Conservation (phyloP, 2,797 vertebrate genomes). For the Siniperca scherzeri region DNA sequence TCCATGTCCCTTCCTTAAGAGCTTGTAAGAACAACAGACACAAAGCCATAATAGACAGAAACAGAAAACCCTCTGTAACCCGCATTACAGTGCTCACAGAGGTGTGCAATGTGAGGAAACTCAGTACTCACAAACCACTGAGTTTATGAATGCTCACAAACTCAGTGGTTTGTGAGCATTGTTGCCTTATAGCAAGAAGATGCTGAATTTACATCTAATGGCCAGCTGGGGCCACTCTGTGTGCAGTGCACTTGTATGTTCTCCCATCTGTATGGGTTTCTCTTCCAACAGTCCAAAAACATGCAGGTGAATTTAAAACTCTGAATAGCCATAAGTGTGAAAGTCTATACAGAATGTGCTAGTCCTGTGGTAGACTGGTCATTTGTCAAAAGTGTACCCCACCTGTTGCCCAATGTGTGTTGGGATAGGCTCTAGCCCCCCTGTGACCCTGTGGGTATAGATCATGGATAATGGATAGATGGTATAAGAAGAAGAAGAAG, state of each 20-base stretch:
- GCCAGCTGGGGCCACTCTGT: neutral
- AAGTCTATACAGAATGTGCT: neutral
- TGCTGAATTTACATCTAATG: neutral
- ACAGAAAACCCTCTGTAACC: neutral
- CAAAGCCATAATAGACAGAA: neutral
- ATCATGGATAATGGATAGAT: too few relatives aligned
- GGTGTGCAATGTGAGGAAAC: neutral
- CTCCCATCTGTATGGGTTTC: neutral
- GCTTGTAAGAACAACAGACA: constrained; percentile 22
- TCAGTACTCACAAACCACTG: too few relatives aligned
- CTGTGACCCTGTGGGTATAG: too few relatives aligned
- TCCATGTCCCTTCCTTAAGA: constrained; percentile 24
- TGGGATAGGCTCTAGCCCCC: too few relatives aligned
- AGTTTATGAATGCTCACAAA: neutral
- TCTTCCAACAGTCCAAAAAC: neutral
- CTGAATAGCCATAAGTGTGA: neutral
- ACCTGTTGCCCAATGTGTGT: neutral
- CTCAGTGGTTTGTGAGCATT: neutral
- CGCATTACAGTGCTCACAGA: neutral
- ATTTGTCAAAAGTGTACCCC: too few relatives aligned
- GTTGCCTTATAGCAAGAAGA: neutral
- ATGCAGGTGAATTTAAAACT: neutral
- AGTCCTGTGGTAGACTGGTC: neutral
- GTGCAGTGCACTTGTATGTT: neutral
- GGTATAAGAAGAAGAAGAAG: too few relatives aligned